Conservation (phyloP, 2,113 vertebrate species). For the Malurus cyaneus region DNA sequence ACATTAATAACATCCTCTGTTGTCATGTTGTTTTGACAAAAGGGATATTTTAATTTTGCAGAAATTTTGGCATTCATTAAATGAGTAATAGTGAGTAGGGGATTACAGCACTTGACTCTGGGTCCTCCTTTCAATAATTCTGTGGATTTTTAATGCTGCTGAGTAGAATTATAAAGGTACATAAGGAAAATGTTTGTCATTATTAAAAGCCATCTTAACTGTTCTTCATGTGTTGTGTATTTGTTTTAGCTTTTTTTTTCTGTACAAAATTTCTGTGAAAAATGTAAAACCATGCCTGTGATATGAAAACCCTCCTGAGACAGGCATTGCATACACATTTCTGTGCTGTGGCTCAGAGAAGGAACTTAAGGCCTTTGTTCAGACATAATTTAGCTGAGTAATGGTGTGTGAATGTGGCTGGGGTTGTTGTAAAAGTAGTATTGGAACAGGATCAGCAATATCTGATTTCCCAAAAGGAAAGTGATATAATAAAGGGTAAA, state of each 20-base stretch:
- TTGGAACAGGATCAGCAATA: neutral
- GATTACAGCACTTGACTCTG: neutral
- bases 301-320: neutral
- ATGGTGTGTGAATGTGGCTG: neutral
- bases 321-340: neutral
- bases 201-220: neutral
- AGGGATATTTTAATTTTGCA: neutral
- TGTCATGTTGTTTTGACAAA: neutral
- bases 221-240: neutral
- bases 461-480: constrained; percentile 1
- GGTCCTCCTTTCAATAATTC: neutral
- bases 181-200: neutral
- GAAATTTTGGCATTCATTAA: neutral
- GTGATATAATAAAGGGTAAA: neutral
- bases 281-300: neutral
- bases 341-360: neutral
- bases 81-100: neutral
- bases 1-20: neutral
- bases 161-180: neutral
- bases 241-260: neutral
- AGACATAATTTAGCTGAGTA: neutral
- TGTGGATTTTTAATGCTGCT: neutral
- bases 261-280: neutral
- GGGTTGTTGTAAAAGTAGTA: neutral
- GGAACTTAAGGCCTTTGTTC: neutral